phyloP scores from a whole-genome alignment of 2,888 invertebrate species.

The Parascotia fuliginaria region DNA sequence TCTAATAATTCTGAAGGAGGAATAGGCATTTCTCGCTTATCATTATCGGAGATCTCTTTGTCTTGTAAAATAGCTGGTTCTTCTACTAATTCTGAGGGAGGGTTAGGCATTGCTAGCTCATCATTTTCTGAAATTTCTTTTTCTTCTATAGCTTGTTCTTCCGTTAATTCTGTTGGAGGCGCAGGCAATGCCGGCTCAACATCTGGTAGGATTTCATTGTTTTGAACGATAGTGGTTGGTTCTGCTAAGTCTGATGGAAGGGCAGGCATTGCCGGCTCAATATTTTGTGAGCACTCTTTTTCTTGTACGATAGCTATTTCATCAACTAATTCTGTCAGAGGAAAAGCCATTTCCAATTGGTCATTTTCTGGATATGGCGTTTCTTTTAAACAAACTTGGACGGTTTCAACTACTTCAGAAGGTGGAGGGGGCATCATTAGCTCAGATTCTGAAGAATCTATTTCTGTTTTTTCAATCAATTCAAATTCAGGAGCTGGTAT shows the following conservation, averaged over 20 bases:
- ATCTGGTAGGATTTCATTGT: too few relatives aligned
- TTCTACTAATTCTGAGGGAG: slow-evolving; percentile 41
- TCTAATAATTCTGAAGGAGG: slow-evolving; percentile 10
- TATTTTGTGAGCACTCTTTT: slow-evolving; percentile 13
- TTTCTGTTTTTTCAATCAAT: background rate
- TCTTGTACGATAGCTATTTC: slow-evolving; percentile 7
- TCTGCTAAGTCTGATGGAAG: slow-evolving; percentile 9
- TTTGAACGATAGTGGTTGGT: too few relatives aligned
- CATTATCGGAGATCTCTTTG: slow-evolving; percentile 12
- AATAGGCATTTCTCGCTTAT: slow-evolving; percentile 19
- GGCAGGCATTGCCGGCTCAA: slow-evolving; percentile 20
- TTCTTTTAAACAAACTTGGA: background rate
- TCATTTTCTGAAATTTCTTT: slow-evolving; percentile 20
- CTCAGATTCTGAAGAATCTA: background rate
- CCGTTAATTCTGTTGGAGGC: too few relatives aligned
- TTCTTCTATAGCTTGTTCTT: too few relatives aligned
- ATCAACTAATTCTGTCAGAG: slow-evolving; percentile 40
- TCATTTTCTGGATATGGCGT: slow-evolving; percentile 18
- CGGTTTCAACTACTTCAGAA: slow-evolving; percentile 7
- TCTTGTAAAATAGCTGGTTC: slow-evolving; percentile 7
- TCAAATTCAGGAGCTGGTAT: slow-evolving; percentile 16
- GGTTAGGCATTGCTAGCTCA: slow-evolving; percentile 50
- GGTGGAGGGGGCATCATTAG: background rate
- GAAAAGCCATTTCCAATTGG: slow-evolving; percentile 50
- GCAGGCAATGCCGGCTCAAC: too few relatives aligned